phyloP scores from a whole-genome alignment of 2,113 vertebrate species.

The Notarius quadriscutis region DNA sequence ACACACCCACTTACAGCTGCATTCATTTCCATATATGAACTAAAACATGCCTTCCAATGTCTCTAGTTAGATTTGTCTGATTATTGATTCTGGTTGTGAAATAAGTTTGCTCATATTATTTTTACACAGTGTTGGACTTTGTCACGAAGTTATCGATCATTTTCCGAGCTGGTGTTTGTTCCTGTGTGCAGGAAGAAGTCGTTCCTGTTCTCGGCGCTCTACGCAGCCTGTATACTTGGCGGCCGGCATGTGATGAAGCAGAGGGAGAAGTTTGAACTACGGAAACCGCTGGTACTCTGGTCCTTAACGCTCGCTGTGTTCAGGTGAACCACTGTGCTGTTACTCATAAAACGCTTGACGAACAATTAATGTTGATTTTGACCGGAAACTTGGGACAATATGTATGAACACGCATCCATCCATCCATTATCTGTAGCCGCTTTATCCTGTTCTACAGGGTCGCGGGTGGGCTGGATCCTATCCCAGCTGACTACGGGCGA shows the following conservation, averaged over 20 bases:
- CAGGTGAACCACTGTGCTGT: conserved; percentile 77
- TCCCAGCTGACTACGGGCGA: too few species aligned
- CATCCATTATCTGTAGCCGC: too few species aligned
- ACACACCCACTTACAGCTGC: not conserved
- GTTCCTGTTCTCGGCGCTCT: conserved; percentile 94
- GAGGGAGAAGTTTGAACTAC: conserved; percentile 96
- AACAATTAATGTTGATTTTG: not conserved
- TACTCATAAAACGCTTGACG: not conserved
- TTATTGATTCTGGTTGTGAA: not conserved
- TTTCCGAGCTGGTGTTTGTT: not conserved
- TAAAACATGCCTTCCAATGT: not conserved
- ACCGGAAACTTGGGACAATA: not conserved
- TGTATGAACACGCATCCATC: not conserved
- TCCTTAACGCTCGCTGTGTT: conserved; percentile 95
- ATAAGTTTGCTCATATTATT: not conserved
- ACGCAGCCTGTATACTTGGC: conserved; percentile 94
- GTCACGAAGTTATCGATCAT: not conserved
- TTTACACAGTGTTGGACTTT: not conserved
- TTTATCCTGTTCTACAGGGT: too few species aligned
- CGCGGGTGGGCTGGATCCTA: too few species aligned
- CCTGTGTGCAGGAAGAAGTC: conserved; percentile 90
- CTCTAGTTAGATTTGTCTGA: not conserved
- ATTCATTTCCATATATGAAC: not conserved
- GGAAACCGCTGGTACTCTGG: conserved; percentile 97
- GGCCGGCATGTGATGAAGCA: conserved; percentile 98